These are phyloP conservation scores for Myiopsitta monachus DNA, from an alignment of 2,113 vertebrate genomes.

Conservation along the genomic window DNA sequence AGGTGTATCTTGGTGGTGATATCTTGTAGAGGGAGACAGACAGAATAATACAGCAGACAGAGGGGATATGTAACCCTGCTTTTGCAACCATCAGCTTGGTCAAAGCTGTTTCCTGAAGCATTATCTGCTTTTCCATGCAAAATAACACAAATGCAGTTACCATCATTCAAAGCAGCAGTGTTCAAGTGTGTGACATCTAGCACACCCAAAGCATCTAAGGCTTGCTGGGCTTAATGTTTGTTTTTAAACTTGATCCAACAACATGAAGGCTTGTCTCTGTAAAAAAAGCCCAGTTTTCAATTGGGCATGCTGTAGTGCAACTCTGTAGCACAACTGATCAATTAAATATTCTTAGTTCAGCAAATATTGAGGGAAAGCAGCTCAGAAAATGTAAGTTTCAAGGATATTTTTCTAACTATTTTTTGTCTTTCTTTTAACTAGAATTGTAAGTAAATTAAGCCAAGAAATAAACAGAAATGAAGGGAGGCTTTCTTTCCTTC, in stretches of 20 bases:
- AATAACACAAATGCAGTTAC: background rate
- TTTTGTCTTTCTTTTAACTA: conserved; percentile 55
- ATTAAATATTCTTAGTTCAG: background rate
- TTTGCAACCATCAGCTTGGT: background rate
- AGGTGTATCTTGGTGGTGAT: background rate
- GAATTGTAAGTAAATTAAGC: conserved; percentile 86
- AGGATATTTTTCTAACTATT: background rate
- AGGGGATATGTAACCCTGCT: background rate
- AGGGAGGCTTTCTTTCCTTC: conserved; percentile 79
- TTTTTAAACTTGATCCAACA: background rate
- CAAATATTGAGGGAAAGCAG: background rate
- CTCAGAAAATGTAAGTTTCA: background rate
- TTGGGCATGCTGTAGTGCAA: background rate
- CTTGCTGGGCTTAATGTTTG: background rate
- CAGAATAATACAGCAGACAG: background rate
- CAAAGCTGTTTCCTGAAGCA: background rate
- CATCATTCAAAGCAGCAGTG: background rate
- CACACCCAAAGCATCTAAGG: background rate
- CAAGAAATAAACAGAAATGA: conserved; percentile 88
- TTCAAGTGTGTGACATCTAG: fast-evolving
- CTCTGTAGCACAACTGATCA: background rate
- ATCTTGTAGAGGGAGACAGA: background rate
- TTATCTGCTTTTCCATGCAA: background rate
- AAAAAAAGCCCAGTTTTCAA: background rate
- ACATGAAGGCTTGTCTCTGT: background rate